These are phyloP conservation scores for Bradynema listronoti DNA, from an alignment of 1,140 invertebrate genomes.

Conservation along the genomic window DNA sequence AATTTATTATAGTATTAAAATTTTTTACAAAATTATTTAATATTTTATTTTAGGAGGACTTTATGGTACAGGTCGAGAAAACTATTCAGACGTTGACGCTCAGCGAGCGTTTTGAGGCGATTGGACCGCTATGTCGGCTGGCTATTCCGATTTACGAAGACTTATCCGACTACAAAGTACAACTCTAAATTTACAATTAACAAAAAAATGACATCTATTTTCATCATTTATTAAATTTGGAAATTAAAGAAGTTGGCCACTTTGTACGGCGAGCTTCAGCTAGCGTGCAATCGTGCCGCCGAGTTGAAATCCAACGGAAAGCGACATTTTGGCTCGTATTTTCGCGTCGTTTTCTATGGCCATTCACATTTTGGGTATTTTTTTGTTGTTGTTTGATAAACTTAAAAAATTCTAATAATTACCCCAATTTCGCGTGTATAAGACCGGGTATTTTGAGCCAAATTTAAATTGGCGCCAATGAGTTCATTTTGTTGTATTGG, in stretches of 20 bases:
- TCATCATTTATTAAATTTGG: constrained; percentile 16
- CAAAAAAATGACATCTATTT: background rate
- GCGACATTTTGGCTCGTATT: constrained; percentile 79
- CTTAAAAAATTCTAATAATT: no score
- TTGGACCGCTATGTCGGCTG: constrained; percentile 78
- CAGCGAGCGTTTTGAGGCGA: constrained; percentile 80
- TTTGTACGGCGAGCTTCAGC: constrained; percentile 61
- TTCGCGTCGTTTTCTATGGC: constrained; percentile 75
- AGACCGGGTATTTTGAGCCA: no score
- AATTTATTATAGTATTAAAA: no score
- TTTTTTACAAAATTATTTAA: no score
- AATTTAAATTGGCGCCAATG: no score
- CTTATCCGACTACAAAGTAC: constrained; percentile 26
- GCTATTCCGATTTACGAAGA: constrained; percentile 83
- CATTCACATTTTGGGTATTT: constrained; percentile 61
- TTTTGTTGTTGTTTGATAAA: constrained; percentile 5
- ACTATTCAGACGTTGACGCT: constrained; percentile 74
- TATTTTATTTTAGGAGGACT: constrained; percentile 62
- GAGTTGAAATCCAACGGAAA: constrained; percentile 77
- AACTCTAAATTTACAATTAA: background rate
- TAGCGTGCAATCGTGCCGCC: constrained; percentile 75
- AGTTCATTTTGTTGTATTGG: no score
- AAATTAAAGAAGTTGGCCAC: constrained; percentile 67
- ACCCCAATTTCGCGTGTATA: no score
- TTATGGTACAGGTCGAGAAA: constrained; percentile 74